A percentile compares a stretch with the other conserved stretches of the same genome.
phyloP scores from a whole-genome alignment of 2,888 invertebrate species.

The Synanthedon myopaeformis region DNA sequence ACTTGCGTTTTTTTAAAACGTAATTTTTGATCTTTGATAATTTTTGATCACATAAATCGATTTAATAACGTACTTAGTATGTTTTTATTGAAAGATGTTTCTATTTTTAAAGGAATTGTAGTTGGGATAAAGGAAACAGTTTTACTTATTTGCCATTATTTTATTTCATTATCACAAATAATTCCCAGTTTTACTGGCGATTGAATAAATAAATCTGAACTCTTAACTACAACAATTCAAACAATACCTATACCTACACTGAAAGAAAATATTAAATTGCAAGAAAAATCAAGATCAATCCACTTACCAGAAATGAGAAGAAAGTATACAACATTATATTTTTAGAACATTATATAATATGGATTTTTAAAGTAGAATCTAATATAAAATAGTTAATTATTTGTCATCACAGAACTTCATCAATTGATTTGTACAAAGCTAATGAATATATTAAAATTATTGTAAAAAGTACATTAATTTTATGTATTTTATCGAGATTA shows the following conservation, averaged over 20 bases:
- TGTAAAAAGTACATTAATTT: not conserved
- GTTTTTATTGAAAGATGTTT: too few relatives aligned
- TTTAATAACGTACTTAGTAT: too few relatives aligned
- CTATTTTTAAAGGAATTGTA: conserved; percentile 13
- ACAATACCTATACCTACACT: conserved; percentile 38
- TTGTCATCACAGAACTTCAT: not conserved
- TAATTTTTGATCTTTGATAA: too few relatives aligned
- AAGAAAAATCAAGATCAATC: conserved; percentile 2
- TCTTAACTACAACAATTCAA: not conserved
- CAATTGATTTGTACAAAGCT: not conserved
- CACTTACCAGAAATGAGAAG: not conserved
- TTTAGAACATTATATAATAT: not conserved
- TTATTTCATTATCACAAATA: conserved; percentile 55
- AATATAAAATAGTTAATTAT: too few relatives aligned
- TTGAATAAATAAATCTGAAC: not conserved
- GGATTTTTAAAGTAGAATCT: too few relatives aligned
- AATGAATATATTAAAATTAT: not conserved
- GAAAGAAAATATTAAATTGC: not conserved
- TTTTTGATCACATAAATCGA: too few relatives aligned
- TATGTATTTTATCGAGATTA: not conserved
- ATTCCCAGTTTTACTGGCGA: conserved; percentile 9
- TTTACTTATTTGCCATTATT: conserved; percentile 47
- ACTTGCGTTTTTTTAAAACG: too few relatives aligned
- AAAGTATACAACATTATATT: not conserved
- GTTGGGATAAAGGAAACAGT: conserved; percentile 64